Percentiles rank a stretch among this genome's conserved stretches.
phyloP scores from a whole-genome alignment of 1,140 invertebrate species.

The Calephelis nemesis region DNA sequence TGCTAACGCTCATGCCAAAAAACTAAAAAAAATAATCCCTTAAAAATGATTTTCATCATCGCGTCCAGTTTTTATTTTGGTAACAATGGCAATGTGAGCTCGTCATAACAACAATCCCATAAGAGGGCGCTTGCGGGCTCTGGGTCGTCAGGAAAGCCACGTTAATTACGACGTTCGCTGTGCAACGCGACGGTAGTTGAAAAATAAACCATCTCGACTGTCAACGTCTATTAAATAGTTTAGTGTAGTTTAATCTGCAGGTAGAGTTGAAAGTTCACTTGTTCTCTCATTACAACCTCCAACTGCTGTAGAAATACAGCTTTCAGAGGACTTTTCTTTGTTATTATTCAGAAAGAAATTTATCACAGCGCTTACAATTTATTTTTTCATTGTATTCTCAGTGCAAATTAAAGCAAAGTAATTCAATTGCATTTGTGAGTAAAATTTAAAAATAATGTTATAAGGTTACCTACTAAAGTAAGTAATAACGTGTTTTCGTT shows the following conservation, averaged over 20 bases:
- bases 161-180: slow-evolving; percentile 58
- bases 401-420: not conserved
- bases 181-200: slow-evolving; percentile 37
- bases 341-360: slow-evolving; percentile 24
- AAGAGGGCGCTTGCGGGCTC: slow-evolving; percentile 37
- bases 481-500: too few species aligned
- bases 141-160: slow-evolving; percentile 43
- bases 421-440: not conserved
- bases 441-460: too few species aligned
- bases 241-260: slow-evolving; percentile 48
- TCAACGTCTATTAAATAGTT: slow-evolving; percentile 43
- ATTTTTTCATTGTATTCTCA: slow-evolving; percentile 6
- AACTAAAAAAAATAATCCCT: slow-evolving; percentile 6
- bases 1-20: too few species aligned
- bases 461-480: too few species aligned
- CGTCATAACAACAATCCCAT: slow-evolving; percentile 45
- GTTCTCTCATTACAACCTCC: slow-evolving; percentile 37
- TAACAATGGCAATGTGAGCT: slow-evolving; percentile 36
- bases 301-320: slow-evolving; percentile 33
- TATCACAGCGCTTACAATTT: slow-evolving; percentile 12
- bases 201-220: slow-evolving; percentile 48
- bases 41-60: slow-evolving; percentile 12
- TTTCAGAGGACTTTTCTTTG: slow-evolving; percentile 39
- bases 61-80: slow-evolving; percentile 36
- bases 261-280: slow-evolving; percentile 42